phyloP scores from a whole-genome alignment of 1,140 invertebrate genomes.

The Drosophila trapezifrons region DNA sequence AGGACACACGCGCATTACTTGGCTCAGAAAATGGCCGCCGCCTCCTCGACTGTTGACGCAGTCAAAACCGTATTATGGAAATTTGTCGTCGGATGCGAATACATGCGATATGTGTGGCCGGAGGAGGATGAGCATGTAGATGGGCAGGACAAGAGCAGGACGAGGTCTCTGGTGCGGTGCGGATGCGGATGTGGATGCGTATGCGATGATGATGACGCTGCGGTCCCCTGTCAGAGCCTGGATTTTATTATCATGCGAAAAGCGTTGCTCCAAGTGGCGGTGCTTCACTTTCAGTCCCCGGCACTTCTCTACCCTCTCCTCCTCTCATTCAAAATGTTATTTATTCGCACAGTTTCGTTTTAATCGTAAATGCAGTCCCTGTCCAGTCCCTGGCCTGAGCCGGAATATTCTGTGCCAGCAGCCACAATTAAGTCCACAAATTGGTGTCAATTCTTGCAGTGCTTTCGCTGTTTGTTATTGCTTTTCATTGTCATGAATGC shows the following conservation, averaged over 20 bases:
- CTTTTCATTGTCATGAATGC: conserved; percentile 47
- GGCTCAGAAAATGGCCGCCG: conserved; percentile 25
- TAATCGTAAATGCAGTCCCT: conserved; percentile 38
- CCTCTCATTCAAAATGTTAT: conserved; percentile 40
- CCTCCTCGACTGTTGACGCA: conserved; percentile 45
- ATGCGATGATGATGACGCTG: conserved; percentile 22
- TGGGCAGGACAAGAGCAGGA: too few relatives aligned
- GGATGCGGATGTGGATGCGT: conserved; percentile 1
- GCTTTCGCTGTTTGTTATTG: conserved; percentile 24
- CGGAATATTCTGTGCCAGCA: conserved; percentile 13
- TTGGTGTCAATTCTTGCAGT: conserved; percentile 63
- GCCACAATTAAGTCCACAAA: conserved; percentile 66
- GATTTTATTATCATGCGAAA: conserved; percentile 47
- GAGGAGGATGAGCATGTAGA: conserved; percentile 3
- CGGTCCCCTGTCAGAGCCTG: conserved; percentile 12
- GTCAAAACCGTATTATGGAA: conserved; percentile 46
- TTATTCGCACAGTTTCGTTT: conserved; percentile 57
- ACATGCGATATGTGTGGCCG: conserved; percentile 36
- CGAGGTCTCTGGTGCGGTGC: background rate
- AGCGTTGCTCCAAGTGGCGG: conserved; percentile 30
- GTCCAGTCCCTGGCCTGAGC: background rate
- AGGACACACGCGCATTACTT: conserved; percentile 21
- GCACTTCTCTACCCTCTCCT: background rate
- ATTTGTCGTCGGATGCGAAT: conserved; percentile 33
- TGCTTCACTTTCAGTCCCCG: conserved; percentile 9